phyloP scores from a whole-genome alignment of 2,888 invertebrate genomes.

The Deilephila porcellus region DNA sequence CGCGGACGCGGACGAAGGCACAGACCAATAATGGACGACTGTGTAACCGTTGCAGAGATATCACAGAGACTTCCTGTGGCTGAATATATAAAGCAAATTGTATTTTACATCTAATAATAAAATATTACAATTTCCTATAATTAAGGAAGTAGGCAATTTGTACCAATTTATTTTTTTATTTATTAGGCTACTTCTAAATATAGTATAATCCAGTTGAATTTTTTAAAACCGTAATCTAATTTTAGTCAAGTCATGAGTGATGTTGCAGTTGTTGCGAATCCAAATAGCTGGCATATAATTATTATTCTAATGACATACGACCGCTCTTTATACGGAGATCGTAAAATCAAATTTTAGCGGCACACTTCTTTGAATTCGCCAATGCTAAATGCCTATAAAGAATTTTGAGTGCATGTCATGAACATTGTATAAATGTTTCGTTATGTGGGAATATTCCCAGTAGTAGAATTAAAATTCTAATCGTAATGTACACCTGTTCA shows the following conservation, averaged over 20 bases:
- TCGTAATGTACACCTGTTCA: no score
- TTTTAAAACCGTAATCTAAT: background rate
- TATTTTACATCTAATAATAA: no score
- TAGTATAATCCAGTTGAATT: background rate
- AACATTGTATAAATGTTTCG: background rate
- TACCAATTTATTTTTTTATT: no score
- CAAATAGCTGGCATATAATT: conserved; percentile 6
- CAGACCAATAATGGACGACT: no score
- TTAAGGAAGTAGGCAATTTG: no score
- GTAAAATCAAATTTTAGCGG: conserved; percentile 27
- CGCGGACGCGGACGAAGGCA: no score
- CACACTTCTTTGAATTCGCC: conserved; percentile 20
- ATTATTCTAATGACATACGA: conserved; percentile 22
- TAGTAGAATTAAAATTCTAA: background rate
- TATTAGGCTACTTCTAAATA: no score
- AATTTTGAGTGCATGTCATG: background rate
- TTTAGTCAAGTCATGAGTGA: background rate
- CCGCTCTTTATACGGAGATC: background rate
- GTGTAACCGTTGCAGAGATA: no score
- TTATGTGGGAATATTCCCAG: background rate
- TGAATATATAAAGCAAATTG: no score
- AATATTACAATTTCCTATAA: no score
- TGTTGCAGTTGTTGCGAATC: conserved; percentile 17
- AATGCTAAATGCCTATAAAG: conserved; percentile 12
- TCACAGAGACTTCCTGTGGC: no score